A percentile compares a stretch with the other conserved stretches of the same genome.
These are phyloP conservation scores for Acanthurus lineatus DNA, from an alignment of 2,797 vertebrate species.

Conservation along the genomic window DNA sequence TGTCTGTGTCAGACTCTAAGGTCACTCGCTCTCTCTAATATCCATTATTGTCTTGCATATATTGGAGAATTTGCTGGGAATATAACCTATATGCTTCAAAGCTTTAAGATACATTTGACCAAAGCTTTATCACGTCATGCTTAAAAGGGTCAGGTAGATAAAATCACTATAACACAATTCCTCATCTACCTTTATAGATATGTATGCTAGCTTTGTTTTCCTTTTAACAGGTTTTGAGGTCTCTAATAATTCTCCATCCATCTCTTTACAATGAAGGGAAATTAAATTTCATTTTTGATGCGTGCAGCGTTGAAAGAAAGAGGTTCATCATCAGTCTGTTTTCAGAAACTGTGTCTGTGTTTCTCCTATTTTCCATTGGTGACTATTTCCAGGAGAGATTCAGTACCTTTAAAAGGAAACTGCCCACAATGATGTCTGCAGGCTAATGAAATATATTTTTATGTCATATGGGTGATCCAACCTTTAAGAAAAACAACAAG, in stretches of 20 bases:
- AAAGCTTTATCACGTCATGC: background rate
- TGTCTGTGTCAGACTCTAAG: background rate
- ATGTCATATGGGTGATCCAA: background rate
- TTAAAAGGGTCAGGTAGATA: background rate
- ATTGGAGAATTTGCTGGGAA: background rate
- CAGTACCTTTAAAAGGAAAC: background rate
- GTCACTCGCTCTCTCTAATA: conserved; percentile 1
- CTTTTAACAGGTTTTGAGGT: background rate
- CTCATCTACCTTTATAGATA: too few relatives aligned
- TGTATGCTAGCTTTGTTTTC: background rate
- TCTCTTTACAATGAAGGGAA: background rate
- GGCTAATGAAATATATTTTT: background rate
- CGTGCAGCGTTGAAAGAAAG: background rate
- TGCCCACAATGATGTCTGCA: background rate
- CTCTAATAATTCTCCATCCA: background rate
- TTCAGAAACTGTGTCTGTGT: background rate
- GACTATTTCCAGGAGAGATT: background rate
- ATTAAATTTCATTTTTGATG: background rate
- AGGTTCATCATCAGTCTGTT: background rate
- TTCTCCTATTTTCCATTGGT: background rate
- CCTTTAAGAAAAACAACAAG: background rate
- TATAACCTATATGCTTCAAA: background rate
- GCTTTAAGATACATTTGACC: background rate
- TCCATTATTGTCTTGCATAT: conserved; percentile 1
- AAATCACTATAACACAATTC: background rate